Conservation (phyloP, 1,140 invertebrate genomes). For the Steinernema khuongi region DNA sequence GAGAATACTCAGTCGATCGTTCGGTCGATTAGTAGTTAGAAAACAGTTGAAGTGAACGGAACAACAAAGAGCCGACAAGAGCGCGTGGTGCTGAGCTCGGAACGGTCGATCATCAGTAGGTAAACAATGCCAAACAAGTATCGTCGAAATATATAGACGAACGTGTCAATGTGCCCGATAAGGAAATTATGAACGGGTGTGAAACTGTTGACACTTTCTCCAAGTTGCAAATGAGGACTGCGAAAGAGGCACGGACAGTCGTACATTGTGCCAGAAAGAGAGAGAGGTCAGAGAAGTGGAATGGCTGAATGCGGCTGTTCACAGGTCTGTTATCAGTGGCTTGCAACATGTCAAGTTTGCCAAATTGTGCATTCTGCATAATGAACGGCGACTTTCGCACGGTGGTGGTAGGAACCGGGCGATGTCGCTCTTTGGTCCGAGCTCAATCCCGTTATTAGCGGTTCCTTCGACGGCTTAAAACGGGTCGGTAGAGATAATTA, state of each 20-base stretch:
- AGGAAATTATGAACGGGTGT: not conserved
- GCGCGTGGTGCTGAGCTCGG: not conserved
- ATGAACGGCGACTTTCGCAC: constrained; percentile 3
- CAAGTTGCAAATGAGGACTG: not conserved
- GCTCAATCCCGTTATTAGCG: not conserved
- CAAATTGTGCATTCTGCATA: not conserved
- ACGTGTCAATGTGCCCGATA: not conserved
- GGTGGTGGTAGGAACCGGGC: not conserved
- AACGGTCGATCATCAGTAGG: not conserved
- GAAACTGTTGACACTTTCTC: constrained; percentile 7
- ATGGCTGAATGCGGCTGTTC: too few species aligned
- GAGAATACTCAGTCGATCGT: not conserved
- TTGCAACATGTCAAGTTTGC: not conserved
- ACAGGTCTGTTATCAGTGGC: too few species aligned
- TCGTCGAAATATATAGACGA: not conserved
- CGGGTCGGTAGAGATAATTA: not conserved
- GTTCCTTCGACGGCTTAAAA: not conserved
- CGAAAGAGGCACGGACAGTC: too few species aligned
- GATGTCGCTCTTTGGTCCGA: not conserved
- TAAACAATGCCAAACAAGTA: constrained; percentile 3
- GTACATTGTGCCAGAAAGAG: not conserved
- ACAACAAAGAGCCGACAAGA: not conserved
- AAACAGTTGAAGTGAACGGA: constrained; percentile 1
- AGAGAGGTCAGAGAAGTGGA: too few species aligned
- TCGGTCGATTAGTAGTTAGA: constrained; percentile 7